Conservation (phyloP, 2,797 vertebrate genomes). For the Nannoperca obscura region DNA sequence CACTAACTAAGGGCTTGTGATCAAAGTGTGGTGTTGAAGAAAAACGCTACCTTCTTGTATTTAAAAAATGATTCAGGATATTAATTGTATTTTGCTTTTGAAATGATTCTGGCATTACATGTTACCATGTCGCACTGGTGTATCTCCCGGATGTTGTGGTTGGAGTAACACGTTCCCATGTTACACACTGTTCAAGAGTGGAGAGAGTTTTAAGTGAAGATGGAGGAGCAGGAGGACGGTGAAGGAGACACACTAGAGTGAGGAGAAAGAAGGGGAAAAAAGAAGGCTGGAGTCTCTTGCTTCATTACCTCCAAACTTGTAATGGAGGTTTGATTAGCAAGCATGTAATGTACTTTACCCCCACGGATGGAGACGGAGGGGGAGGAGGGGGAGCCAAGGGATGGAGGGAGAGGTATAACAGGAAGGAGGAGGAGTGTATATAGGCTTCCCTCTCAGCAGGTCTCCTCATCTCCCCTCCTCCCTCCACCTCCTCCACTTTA, state of each 20-base stretch:
- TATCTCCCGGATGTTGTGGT: background rate
- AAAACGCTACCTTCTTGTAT: background rate
- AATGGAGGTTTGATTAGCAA: slow-evolving; percentile 95
- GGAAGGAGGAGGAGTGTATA: slow-evolving; percentile 83
- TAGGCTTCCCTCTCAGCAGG: slow-evolving; percentile 90
- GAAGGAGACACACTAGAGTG: slow-evolving; percentile 21
- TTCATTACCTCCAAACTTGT: slow-evolving; percentile 86
- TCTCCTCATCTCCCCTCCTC: slow-evolving; percentile 86
- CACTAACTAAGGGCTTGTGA: background rate
- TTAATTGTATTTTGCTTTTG: background rate
- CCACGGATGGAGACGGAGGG: slow-evolving; percentile 78
- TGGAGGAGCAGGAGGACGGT: slow-evolving; percentile 29
- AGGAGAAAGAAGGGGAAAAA: slow-evolving; percentile 45
- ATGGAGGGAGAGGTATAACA: slow-evolving; percentile 73
- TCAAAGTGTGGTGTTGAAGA: background rate
- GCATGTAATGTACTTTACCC: slow-evolving; percentile 95
- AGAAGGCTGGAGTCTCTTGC: slow-evolving; percentile 81
- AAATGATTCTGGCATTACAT: background rate
- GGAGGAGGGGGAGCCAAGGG: slow-evolving; percentile 62
- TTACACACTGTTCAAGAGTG: slow-evolving; percentile 2
- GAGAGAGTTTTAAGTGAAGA: slow-evolving; percentile 27
- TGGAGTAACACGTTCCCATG: background rate
- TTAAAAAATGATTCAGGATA: background rate
- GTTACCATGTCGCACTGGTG: background rate
- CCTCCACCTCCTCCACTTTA: slow-evolving; percentile 55